Evolutionary conservation across 1,140 invertebrate species (phyloP).

Genomic region (Rhagoletis zephyria): DNA sequence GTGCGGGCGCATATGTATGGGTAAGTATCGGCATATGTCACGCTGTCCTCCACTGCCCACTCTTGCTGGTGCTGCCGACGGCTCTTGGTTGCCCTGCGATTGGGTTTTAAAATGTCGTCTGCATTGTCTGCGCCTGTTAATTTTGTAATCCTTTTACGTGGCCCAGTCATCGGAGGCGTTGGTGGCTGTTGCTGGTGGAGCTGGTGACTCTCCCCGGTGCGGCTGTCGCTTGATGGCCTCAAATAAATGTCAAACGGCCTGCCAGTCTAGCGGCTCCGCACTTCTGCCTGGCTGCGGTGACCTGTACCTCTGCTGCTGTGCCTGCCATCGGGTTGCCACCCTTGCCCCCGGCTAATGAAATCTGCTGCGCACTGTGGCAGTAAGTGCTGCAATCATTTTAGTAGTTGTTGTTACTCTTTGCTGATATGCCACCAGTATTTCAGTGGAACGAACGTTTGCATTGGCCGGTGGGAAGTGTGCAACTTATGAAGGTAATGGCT

Average conservation of each 20-base stretch:
- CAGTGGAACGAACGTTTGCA: not conserved
- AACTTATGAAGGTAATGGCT: not conserved
- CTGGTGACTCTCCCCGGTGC: not conserved
- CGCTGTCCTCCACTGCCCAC: not conserved
- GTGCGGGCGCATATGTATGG: not conserved
- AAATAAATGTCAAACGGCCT: slow-evolving; percentile 48
- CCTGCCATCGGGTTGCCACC: slow-evolving; percentile 10
- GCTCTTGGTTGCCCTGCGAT: slow-evolving; percentile 7
- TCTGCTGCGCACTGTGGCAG: slow-evolving; percentile 9
- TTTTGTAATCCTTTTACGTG: slow-evolving; percentile 48
- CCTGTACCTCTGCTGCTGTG: not conserved
- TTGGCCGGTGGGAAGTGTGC: not conserved
- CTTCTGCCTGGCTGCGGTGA: not conserved
- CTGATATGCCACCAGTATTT: slow-evolving; percentile 30
- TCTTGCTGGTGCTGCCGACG: not conserved
- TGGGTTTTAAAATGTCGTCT: slow-evolving; percentile 47
- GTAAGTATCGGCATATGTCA: not conserved
- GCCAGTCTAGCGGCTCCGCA: not conserved
- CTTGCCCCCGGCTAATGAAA: slow-evolving; percentile 41
- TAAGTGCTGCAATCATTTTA: slow-evolving; percentile 47
- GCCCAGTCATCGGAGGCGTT: not conserved
- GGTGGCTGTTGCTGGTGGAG: not conserved
- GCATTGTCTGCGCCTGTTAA: slow-evolving; percentile 48
- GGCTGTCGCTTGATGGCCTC: slow-evolving; percentile 16
- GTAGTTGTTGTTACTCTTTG: not conserved